These are phyloP conservation scores for Eurystomus gularis DNA, from an alignment of 2,113 vertebrate species.

Conservation along the genomic window DNA sequence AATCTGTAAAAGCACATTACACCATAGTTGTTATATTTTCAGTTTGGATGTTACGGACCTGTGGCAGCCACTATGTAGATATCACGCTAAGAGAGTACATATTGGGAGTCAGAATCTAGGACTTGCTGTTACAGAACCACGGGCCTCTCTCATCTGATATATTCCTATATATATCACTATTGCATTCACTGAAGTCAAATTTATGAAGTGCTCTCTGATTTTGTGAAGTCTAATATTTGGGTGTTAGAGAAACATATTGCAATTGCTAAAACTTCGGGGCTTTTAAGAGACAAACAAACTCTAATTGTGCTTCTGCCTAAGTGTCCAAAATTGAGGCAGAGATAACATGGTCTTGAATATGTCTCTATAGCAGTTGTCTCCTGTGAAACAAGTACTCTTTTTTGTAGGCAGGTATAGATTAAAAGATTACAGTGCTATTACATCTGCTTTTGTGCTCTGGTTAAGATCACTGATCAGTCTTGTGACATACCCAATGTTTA, in stretches of 20 bases:
- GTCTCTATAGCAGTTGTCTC: background rate
- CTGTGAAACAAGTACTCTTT: background rate
- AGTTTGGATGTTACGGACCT: background rate
- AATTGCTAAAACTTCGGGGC: background rate
- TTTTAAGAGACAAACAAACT: background rate
- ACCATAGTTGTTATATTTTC: background rate
- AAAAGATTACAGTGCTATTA: background rate
- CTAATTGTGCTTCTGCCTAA: background rate
- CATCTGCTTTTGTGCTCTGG: background rate
- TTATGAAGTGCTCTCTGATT: background rate
- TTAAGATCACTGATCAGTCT: background rate
- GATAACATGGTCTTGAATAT: background rate
- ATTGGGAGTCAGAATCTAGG: background rate
- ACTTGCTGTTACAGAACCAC: background rate
- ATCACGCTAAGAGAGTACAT: rapidly evolving
- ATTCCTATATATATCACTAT: background rate
- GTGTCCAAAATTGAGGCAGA: background rate
- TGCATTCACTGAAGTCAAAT: background rate
- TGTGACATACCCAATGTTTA: background rate
- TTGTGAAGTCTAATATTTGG: background rate
- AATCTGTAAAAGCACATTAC: background rate
- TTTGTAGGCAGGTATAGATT: background rate
- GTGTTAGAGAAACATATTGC: background rate
- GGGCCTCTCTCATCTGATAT: background rate
- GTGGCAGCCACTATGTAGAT: background rate